phyloP scores from a whole-genome alignment of 2,888 invertebrate species.

The Apantesis nais region DNA sequence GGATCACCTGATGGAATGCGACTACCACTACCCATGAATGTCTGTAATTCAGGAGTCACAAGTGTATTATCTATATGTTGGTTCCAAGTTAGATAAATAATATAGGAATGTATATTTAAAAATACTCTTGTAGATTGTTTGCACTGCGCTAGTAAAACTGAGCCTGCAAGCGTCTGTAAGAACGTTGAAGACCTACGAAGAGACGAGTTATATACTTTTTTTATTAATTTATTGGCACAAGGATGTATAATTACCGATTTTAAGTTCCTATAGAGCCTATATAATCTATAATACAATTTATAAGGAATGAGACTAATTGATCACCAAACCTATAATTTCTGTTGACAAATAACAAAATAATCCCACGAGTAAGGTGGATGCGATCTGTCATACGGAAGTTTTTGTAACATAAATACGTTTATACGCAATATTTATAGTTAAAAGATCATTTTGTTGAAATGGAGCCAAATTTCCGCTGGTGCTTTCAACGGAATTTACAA shows the following conservation, averaged over 20 bases:
- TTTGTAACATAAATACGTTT: slow-evolving; percentile 68
- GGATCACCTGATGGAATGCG: no score
- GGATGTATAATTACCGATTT: background rate
- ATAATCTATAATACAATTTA: background rate
- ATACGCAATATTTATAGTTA: slow-evolving; percentile 79
- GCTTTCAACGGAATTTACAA: slow-evolving; percentile 83
- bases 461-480: slow-evolving; percentile 84
- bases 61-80: no score
- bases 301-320: slow-evolving; percentile 14
- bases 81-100: no score
- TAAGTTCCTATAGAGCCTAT: background rate
- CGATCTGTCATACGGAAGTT: slow-evolving; percentile 61
- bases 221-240: background rate
- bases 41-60: no score
- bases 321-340: background rate
- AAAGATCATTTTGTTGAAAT: slow-evolving; percentile 84
- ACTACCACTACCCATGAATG: no score
- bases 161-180: no score
- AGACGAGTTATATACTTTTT: background rate
- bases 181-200: no score
- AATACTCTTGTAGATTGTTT: no score
- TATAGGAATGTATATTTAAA: no score
- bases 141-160: no score
- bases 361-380: slow-evolving; percentile 66
- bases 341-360: slow-evolving; percentile 38